These are phyloP conservation scores for Lophius piscatorius DNA, from an alignment of 2,113 vertebrate genomes.

Conservation along the genomic window DNA sequence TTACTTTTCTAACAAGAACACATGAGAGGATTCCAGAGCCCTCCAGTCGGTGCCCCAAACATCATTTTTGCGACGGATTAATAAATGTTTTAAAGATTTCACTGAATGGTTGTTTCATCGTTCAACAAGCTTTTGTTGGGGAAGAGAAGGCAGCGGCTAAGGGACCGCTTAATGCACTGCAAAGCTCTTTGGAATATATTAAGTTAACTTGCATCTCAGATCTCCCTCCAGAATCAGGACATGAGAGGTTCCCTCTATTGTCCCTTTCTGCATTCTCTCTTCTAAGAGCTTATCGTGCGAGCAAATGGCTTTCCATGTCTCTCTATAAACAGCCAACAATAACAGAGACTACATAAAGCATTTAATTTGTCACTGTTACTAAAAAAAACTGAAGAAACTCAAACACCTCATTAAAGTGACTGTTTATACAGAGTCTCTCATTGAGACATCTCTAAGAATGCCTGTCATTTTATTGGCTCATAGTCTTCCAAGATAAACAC, in stretches of 20 bases:
- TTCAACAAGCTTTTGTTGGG: constrained; percentile 39
- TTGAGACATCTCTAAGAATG: constrained; percentile 50
- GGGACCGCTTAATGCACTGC: constrained; percentile 67
- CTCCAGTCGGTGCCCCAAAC: constrained; percentile 12
- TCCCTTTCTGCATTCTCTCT: constrained; percentile 34
- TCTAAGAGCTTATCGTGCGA: constrained; percentile 43
- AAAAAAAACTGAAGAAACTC: constrained; percentile 21
- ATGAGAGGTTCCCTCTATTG: constrained; percentile 59
- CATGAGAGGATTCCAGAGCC: constrained; percentile 5
- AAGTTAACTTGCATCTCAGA: constrained; percentile 58
- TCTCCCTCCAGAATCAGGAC: constrained; percentile 59
- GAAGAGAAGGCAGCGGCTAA: constrained; percentile 53
- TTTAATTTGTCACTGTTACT: constrained; percentile 29
- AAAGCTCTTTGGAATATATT: constrained; percentile 67
- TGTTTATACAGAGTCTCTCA: constrained; percentile 58
- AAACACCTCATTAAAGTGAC: constrained; percentile 29
- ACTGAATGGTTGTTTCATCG: constrained; percentile 47
- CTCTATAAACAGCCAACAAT: constrained; percentile 30
- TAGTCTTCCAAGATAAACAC: constrained; percentile 73
- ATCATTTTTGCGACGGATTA: constrained; percentile 42
- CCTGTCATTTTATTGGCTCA: constrained; percentile 60
- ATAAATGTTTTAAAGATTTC: constrained; percentile 56
- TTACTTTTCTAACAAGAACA: not conserved
- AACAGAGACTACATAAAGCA: not conserved
- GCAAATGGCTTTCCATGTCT: constrained; percentile 35